phyloP scores from a whole-genome alignment of 2,888 invertebrate genomes.

The Nephrotoma appendiculata region DNA sequence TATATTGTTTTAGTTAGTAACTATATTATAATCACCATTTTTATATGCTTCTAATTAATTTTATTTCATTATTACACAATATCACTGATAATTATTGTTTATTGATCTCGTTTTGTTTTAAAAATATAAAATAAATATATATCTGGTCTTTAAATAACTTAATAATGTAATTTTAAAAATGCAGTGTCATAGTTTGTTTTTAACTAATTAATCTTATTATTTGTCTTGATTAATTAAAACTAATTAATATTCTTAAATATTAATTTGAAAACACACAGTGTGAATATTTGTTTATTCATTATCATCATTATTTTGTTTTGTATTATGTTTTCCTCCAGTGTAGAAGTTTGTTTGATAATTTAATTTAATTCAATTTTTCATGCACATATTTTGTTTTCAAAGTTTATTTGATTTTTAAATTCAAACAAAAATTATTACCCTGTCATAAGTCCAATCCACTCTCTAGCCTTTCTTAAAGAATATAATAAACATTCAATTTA shows the following conservation, averaged over 20 bases:
- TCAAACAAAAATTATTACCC: not conserved
- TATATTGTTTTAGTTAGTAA: not conserved
- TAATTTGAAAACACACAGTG: not conserved
- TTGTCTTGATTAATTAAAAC: not conserved
- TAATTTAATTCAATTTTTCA: not conserved
- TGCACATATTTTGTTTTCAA: not conserved
- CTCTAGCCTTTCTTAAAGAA: not conserved
- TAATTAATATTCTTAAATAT: not conserved
- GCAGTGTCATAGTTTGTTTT: not conserved
- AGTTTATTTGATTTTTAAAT: not conserved
- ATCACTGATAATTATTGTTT: not conserved
- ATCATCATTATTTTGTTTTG: not conserved
- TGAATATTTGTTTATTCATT: not conserved
- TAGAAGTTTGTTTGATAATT: not conserved
- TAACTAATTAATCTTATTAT: not conserved
- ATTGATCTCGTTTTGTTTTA: not conserved
- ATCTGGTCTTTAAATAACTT: not conserved
- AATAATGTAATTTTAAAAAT: not conserved
- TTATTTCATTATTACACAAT: not conserved
- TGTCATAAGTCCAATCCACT: not conserved
- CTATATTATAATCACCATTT: not conserved
- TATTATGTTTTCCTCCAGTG: not conserved
- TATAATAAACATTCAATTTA: not conserved
- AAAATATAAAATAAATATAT: not conserved
- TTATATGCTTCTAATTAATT: not conserved